These are phyloP conservation scores for Eira barbara DNA, from an alignment of 2,113 vertebrate species.

Conservation along the genomic window DNA sequence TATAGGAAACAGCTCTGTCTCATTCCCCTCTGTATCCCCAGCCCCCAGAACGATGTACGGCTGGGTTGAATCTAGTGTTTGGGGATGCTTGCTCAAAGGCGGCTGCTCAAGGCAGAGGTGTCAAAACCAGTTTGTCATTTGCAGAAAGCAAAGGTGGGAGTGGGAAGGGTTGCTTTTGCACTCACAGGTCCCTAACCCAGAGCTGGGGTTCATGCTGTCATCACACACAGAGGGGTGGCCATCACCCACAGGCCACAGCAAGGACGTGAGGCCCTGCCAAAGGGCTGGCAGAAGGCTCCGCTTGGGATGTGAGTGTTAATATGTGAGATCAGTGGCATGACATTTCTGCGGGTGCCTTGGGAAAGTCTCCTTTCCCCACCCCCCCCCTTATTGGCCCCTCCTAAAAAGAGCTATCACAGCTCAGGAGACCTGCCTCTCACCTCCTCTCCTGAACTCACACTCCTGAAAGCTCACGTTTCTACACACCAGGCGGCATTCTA, in stretches of 20 bases:
- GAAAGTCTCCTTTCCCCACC: neutral
- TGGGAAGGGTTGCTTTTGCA: neutral
- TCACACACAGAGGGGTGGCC: neutral
- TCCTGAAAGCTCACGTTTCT: neutral
- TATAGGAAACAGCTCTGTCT: too few species aligned
- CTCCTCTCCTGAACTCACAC: neutral
- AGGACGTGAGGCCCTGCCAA: neutral
- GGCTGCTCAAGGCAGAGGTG: neutral
- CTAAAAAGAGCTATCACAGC: neutral
- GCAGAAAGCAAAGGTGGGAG: neutral
- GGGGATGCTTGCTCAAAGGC: neutral
- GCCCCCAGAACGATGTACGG: neutral
- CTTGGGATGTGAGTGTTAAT: neutral
- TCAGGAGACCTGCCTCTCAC: too few species aligned
- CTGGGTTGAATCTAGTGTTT: too few species aligned
- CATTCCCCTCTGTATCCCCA: neutral
- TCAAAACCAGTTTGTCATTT: neutral
- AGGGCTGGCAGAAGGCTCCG: fast-evolving
- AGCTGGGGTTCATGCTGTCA: neutral
- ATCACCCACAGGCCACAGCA: fast-evolving
- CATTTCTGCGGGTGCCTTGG: neutral
- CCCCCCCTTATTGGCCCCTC: neutral
- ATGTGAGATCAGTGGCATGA: neutral
- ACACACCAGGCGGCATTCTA: fast-evolving
- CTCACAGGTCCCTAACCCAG: neutral